These are phyloP conservation scores for Bugulina stolonifera DNA, from an alignment of 2,888 invertebrate species.

Conservation along the genomic window DNA sequence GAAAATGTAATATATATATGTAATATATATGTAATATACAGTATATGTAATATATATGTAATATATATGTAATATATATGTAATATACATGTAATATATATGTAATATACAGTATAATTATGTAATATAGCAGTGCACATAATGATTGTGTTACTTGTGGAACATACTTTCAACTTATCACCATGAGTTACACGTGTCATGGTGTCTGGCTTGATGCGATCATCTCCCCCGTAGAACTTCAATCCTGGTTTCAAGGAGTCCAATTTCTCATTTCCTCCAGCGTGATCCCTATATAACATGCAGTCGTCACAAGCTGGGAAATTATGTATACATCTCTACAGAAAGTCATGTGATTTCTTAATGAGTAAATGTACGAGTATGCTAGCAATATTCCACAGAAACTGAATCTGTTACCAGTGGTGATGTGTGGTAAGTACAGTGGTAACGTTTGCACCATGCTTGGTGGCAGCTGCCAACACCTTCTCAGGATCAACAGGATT, in stretches of 20 bases:
- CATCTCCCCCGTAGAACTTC: slow-evolving; percentile 54
- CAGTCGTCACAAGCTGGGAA: background rate
- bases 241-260: slow-evolving; percentile 55
- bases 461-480: slow-evolving; percentile 64
- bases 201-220: slow-evolving; percentile 60
- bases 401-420: slow-evolving; percentile 83
- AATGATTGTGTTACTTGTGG: too few species aligned
- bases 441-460: slow-evolving; percentile 69
- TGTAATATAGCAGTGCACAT: too few species aligned
- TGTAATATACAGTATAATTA: too few species aligned
- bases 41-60: too few species aligned
- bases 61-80: too few species aligned
- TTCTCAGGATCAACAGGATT: slow-evolving; percentile 85
- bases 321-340: background rate
- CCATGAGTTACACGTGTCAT: slow-evolving; percentile 73
- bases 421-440: slow-evolving; percentile 91
- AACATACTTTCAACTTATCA: slow-evolving; percentile 63
- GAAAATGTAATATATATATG: too few species aligned
- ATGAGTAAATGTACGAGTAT: too few species aligned
- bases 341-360: background rate
- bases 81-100: too few species aligned
- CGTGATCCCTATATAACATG: slow-evolving; percentile 76
- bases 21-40: too few species aligned
- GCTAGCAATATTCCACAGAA: too few species aligned
- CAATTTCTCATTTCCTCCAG: slow-evolving; percentile 84